These are phyloP conservation scores for Poeciliopsis occidentalis DNA, from an alignment of 2,113 vertebrate species.

Conservation along the genomic window DNA sequence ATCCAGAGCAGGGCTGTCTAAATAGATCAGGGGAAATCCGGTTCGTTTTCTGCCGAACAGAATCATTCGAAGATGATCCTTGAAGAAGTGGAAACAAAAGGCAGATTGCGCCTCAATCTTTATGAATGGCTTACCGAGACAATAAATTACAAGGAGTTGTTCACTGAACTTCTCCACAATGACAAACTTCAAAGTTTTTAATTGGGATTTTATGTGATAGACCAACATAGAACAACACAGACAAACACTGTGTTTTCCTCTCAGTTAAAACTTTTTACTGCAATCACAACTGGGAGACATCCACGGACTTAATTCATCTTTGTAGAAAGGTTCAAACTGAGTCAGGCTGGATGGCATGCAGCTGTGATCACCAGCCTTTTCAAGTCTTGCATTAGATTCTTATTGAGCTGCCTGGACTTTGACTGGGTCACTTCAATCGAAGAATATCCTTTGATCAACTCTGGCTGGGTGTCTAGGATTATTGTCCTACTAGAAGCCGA, in stretches of 20 bases:
- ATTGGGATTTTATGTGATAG: neutral
- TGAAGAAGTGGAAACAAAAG: too few relatives aligned
- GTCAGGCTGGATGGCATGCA: neutral
- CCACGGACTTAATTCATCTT: neutral
- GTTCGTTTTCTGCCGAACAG: neutral
- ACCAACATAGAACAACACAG: neutral
- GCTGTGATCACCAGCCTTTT: neutral
- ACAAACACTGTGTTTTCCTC: neutral
- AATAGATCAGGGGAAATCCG: neutral
- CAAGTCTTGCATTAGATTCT: neutral
- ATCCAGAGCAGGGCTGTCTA: neutral
- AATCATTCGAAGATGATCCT: too few relatives aligned
- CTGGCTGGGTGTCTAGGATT: neutral
- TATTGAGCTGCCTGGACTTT: neutral
- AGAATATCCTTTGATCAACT: neutral
- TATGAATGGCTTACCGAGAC: neutral
- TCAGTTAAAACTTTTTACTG: neutral
- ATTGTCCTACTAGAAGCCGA: neutral
- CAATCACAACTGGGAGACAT: neutral
- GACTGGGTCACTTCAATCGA: neutral
- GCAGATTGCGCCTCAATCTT: neutral
- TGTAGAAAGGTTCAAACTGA: neutral
- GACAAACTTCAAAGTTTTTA: neutral
- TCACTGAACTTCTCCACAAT: neutral
- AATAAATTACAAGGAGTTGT: neutral